Base-by-base conservation (phyloP, 2,113 vertebrate genomes). In the Proterorhinus semilunaris region DNA sequence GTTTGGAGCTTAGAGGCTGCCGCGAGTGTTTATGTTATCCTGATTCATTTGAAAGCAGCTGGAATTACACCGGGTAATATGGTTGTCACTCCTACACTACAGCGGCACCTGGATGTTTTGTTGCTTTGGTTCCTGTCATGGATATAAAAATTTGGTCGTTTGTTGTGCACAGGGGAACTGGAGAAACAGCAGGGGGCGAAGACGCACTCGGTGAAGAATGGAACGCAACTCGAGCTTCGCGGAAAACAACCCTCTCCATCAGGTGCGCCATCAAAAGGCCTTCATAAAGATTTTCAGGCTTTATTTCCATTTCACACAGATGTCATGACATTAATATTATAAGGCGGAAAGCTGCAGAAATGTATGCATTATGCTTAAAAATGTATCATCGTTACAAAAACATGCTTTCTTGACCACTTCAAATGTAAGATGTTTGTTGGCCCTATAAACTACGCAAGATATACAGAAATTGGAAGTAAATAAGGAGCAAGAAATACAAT, bases 161-260 rank as follows among this genome's bases (percentile, higher is more conserved):
- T 75, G 15, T 63, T 78, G 67, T 82, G 65, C 74, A 13, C 71
- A 99, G 97, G 98, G 98, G 98, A 99, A 79, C 88, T 98, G 84
- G 98, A 98, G 83, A 98, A 95, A 85, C 97, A 99, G 83, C 97
- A 96, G 80, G 96, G 96, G 16, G 83, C 91, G 63, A 96, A 96
- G 90, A 84, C 91, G 0, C 93, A 94, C 69, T 91, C 95, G 0
- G 89, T 94, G 79, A 97, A 95, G 85, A 93, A 92, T 0, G 95
- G 95, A 82, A 92, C 94, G 62, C 97, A 96, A 88, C 89, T 94
- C 74, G 96, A 97, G 68, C 86, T 94, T 16, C 94, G 94, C 42
- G 91, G 91, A 42, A 98, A 96, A 88, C 95, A 90, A 89, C 91
- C 88, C 76, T 97, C 95, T 67, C 94, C 95, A 63, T 93, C 94